phyloP scores from a whole-genome alignment of 2,888 invertebrate genomes.

The Acleris sparsana region DNA sequence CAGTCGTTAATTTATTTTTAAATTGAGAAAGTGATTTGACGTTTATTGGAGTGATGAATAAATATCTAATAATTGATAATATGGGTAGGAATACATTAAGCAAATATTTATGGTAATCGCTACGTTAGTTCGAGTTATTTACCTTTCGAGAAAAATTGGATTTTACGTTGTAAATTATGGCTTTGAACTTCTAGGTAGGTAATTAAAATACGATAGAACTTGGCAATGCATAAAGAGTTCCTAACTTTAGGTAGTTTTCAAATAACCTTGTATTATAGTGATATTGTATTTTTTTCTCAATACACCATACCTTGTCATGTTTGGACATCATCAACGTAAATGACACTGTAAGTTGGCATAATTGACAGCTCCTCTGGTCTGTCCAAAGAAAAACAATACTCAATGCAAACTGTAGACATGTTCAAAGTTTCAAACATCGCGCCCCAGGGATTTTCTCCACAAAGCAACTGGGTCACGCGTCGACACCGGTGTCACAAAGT shows the following conservation, averaged over 20 bases:
- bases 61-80: constrained; percentile 23
- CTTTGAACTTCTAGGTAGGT: not conserved
- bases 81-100: constrained; percentile 1
- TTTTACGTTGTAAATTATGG: not conserved
- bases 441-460: constrained; percentile 2
- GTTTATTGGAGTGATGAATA: constrained; percentile 31
- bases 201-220: no score
- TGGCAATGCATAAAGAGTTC: no score
- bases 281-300: no score
- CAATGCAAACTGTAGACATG: not conserved
- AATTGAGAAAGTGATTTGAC: constrained; percentile 35
- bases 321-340: no score
- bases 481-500: constrained; percentile 20
- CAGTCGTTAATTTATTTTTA: constrained; percentile 22
- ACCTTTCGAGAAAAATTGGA: no score
- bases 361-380: no score
- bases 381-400: not conserved
- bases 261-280: no score
- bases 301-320: no score
- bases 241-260: no score
- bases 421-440: constrained; percentile 4
- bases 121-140: not conserved
- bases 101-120: constrained; percentile 11
- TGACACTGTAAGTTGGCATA: no score
- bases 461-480: constrained; percentile 34